Conservation (phyloP, 35 echinoderm and acorn worm species). For the Eucidaris tribuloides region DNA sequence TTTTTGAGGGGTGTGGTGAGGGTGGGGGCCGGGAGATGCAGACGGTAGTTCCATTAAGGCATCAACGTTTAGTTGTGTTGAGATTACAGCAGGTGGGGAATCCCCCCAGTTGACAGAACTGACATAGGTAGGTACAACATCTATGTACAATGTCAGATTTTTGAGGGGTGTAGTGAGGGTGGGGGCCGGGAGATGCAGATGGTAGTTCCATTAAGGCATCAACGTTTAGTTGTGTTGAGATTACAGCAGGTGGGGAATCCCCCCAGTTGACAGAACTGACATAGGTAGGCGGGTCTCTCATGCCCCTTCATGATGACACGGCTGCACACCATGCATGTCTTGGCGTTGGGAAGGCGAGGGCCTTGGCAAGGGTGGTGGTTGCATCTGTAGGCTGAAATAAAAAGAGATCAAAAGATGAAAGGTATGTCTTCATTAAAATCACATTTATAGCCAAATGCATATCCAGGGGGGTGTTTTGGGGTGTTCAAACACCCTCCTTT, state of each 20-base stretch:
- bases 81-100: conserved; percentile 26
- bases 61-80: no score
- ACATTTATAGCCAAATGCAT: not conserved
- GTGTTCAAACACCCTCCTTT: not conserved
- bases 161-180: no score
- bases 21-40: no score
- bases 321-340: conserved; percentile 33
- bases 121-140: no score
- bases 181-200: no score
- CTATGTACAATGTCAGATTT: no score
- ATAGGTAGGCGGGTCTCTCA: conserved; percentile 38
- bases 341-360: not conserved
- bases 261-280: conserved; percentile 34
- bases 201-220: no score
- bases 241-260: conserved; percentile 18
- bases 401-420: not conserved
- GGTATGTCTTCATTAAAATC: not conserved
- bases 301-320: not conserved
- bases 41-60: no score
- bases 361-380: not conserved
- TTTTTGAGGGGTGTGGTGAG: no score
- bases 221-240: conserved; percentile 2
- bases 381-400: conserved; percentile 36
- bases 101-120: conserved; percentile 29
- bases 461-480: no score